These are phyloP conservation scores for Nixonia krombeini DNA, from an alignment of 1,140 invertebrate species.

Conservation along the genomic window DNA sequence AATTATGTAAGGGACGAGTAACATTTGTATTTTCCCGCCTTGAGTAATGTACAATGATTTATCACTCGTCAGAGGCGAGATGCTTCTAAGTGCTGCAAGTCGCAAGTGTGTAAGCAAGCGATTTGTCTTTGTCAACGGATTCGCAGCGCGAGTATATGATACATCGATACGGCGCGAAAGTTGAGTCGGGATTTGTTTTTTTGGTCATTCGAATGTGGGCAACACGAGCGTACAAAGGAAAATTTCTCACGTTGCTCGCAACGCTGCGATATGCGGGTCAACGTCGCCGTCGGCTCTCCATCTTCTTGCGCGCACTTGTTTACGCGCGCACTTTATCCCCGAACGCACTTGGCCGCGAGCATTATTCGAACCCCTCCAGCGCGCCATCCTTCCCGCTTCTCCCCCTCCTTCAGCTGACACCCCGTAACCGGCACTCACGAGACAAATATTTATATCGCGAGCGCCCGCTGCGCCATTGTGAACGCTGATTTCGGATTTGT, in stretches of 20 bases:
- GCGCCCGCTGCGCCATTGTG: constrained; percentile 59
- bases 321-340: constrained; percentile 28
- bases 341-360: constrained; percentile 15
- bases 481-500: constrained; percentile 45
- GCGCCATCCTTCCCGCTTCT: constrained; percentile 26
- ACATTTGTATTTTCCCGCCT: no score
- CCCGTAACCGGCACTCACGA: constrained; percentile 25
- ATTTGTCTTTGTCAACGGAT: constrained; percentile 66
- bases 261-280: constrained; percentile 57
- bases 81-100: constrained; percentile 38
- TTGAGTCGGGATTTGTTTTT: not conserved
- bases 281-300: constrained; percentile 49
- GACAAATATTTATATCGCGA: constrained; percentile 67
- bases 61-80: constrained; percentile 53
- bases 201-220: not conserved
- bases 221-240: not conserved
- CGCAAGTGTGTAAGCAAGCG: constrained; percentile 39
- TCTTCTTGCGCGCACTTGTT: constrained; percentile 35
- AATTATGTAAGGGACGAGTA: no score
- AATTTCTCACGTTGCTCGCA: constrained; percentile 56
- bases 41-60: constrained; percentile 65
- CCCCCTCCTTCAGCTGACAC: no score
- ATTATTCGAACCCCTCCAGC: constrained; percentile 50
- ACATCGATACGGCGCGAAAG: not conserved
- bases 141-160: no score